phyloP scores from a whole-genome alignment of 2,888 invertebrate genomes.

The Acrobasis consociella region DNA sequence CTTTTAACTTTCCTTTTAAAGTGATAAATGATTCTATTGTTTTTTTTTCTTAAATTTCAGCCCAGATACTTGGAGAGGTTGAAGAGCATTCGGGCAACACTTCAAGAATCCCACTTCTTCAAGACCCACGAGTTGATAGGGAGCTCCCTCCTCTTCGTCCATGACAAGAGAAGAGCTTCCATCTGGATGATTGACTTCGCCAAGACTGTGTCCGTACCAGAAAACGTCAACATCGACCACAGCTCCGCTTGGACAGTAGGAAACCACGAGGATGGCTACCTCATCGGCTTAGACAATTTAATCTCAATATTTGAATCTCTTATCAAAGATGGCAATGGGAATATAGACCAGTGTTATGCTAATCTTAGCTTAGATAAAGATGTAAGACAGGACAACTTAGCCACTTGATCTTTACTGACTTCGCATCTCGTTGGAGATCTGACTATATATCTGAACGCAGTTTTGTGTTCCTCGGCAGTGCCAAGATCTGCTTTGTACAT shows the following conservation, averaged over 20 bases:
- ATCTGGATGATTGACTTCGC: slow-evolving; percentile 99
- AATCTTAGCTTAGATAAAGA: slow-evolving; percentile 64
- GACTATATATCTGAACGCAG: slow-evolving; percentile 45
- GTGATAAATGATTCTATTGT: background rate
- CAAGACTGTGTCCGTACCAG: slow-evolving; percentile 93
- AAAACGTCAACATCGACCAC: slow-evolving; percentile 89
- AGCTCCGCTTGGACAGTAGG: slow-evolving; percentile 95
- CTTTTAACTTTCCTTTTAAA: background rate
- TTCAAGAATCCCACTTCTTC: slow-evolving; percentile 95
- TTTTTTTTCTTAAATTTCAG: slow-evolving; percentile 76
- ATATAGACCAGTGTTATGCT: slow-evolving; percentile 64
- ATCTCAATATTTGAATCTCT: slow-evolving; percentile 91
- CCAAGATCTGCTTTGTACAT: slow-evolving; percentile 41
- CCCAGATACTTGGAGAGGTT: slow-evolving; percentile 92
- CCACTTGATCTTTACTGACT: slow-evolving; percentile 62
- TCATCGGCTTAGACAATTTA: slow-evolving; percentile 95
- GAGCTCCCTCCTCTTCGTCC: slow-evolving; percentile 96
- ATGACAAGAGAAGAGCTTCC: slow-evolving; percentile 93
- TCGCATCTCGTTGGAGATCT: slow-evolving; percentile 45
- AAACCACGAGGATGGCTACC: slow-evolving; percentile 98
- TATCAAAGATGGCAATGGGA: slow-evolving; percentile 71
- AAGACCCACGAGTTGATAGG: slow-evolving; percentile 96
- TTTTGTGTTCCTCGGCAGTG: slow-evolving; percentile 48
- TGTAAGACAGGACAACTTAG: slow-evolving; percentile 66
- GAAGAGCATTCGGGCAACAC: slow-evolving; percentile 90